These are phyloP conservation scores for Vimba vimba DNA, from an alignment of 2,113 vertebrate species.

Conservation along the genomic window DNA sequence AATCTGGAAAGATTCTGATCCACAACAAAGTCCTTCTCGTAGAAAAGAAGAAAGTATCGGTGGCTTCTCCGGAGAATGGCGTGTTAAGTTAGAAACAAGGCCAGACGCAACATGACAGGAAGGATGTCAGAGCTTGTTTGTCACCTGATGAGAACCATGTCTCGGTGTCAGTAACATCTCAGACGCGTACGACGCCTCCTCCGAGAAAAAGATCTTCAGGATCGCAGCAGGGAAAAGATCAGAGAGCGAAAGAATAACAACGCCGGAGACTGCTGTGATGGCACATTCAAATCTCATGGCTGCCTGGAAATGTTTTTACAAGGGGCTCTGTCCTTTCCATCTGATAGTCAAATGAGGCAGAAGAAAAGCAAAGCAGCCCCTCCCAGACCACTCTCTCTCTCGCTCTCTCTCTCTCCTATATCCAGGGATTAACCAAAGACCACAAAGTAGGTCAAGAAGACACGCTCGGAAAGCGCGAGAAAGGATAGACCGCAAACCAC, in stretches of 20 bases:
- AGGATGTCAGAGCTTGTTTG: slow-evolving; percentile 55
- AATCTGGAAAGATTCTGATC: slow-evolving; percentile 36
- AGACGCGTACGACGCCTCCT: background rate
- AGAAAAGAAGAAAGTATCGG: background rate
- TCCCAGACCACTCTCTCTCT: slow-evolving; percentile 75
- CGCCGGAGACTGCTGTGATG: slow-evolving; percentile 65
- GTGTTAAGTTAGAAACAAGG: slow-evolving; percentile 39
- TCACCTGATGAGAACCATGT: slow-evolving; percentile 38
- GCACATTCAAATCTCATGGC: slow-evolving; percentile 71
- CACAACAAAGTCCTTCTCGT: slow-evolving; percentile 38
- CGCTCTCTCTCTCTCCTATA: slow-evolving; percentile 1
- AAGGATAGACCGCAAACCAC: slow-evolving; percentile 62
- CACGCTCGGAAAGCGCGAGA: slow-evolving; percentile 62
- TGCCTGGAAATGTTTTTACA: slow-evolving; percentile 64
- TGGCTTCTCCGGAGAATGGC: slow-evolving; percentile 6
- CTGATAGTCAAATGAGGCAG: slow-evolving; percentile 79
- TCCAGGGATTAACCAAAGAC: slow-evolving; percentile 78
- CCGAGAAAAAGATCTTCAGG: background rate
- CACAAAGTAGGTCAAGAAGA: slow-evolving; percentile 82
- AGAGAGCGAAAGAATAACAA: slow-evolving; percentile 57
- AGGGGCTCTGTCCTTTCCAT: slow-evolving; percentile 71
- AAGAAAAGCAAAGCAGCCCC: slow-evolving; percentile 68
- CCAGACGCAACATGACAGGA: slow-evolving; percentile 15
- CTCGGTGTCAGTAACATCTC: slow-evolving; percentile 34
- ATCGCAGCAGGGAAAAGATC: slow-evolving; percentile 43